phyloP scores from a whole-genome alignment of 2,888 invertebrate species.

The Liopterus haemorrhoidalis region DNA sequence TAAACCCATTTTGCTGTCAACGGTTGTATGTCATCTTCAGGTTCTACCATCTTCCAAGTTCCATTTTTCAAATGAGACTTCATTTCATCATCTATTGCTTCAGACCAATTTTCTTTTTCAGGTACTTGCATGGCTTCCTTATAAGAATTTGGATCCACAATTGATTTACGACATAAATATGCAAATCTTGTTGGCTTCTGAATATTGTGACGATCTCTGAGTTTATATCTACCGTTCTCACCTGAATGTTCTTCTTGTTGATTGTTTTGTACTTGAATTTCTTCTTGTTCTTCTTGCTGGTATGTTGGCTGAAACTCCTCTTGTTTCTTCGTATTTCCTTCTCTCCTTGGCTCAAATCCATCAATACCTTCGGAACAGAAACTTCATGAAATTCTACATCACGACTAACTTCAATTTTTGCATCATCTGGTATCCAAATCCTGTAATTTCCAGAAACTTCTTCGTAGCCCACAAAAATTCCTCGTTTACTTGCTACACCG shows the following conservation, averaged over 20 bases:
- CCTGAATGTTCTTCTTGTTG: no score
- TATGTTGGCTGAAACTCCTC: background rate
- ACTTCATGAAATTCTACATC: slow-evolving; percentile 20
- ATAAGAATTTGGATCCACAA: slow-evolving; percentile 1
- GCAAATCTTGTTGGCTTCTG: background rate
- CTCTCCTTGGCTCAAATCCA: background rate
- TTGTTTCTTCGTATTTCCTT: background rate
- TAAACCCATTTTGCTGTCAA: no score
- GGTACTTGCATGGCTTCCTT: background rate
- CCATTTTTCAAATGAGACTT: background rate
- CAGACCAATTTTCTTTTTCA: background rate
- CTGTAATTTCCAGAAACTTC: slow-evolving; percentile 17
- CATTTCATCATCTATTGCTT: slow-evolving; percentile 6
- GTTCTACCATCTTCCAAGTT: background rate
- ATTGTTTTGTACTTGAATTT: no score
- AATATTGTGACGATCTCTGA: background rate
- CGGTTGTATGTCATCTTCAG: no score
- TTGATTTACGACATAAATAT: slow-evolving; percentile 3
- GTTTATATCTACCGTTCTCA: no score
- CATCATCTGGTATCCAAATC: slow-evolving; percentile 11
- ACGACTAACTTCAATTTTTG: slow-evolving; percentile 16
- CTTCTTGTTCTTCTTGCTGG: no score
- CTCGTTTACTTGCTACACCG: slow-evolving; percentile 6
- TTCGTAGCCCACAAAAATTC: slow-evolving; percentile 22
- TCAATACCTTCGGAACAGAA: slow-evolving; percentile 1